phyloP scores from a whole-genome alignment of 2,113 vertebrate species.

The Genyomyrus donnyi region DNA sequence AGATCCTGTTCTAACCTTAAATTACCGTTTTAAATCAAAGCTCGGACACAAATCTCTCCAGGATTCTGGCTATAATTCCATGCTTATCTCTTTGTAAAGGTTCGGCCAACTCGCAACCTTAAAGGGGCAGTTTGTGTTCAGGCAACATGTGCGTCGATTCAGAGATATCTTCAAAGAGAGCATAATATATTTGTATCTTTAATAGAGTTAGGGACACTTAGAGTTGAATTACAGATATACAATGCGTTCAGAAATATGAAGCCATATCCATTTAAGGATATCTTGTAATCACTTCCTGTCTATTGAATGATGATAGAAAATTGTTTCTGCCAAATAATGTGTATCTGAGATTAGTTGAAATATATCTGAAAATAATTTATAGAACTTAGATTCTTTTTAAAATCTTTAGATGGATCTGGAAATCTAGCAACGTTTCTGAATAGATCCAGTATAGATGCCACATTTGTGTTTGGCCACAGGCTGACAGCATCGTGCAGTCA shows the following conservation, averaged over 20 bases:
- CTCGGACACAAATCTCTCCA: conserved; percentile 9
- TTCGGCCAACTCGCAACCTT: neutral
- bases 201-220: neutral
- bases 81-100: conserved; percentile 23
- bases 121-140: conserved; percentile 6
- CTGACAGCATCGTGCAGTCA: neutral
- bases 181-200: neutral
- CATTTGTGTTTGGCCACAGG: neutral
- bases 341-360: neutral
- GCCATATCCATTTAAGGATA: neutral
- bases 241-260: neutral
- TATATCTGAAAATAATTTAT: neutral
- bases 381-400: neutral
- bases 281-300: neutral
- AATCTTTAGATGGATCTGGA: neutral
- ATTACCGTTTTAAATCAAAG: conserved; percentile 27
- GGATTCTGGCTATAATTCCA: conserved; percentile 16
- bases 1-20: conserved; percentile 22
- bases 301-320: neutral
- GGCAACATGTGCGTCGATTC: neutral
- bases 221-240: neutral
- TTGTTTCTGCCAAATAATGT: neutral
- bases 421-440: neutral
- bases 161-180: neutral
- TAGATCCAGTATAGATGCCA: neutral